Evolutionary conservation across 2,113 vertebrate species (phyloP).

Genomic region (Nansenia antarctica): DNA sequence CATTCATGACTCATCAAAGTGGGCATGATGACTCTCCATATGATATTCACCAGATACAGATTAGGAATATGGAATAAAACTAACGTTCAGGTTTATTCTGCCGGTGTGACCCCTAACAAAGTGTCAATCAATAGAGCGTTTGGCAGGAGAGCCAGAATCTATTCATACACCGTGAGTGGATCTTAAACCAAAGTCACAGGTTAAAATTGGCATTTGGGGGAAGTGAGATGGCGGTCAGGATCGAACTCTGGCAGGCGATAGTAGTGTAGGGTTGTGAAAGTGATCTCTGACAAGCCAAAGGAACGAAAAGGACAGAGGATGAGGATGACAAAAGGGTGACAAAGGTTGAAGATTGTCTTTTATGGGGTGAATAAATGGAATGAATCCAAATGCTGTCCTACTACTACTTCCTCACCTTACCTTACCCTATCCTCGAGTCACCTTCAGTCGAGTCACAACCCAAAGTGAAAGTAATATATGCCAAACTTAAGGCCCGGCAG

Average conservation of each 20-base stretch:
- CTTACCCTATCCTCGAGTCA: not conserved
- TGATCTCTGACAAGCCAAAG: not conserved
- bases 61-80: no score
- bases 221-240: not conserved
- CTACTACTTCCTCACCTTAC: not conserved
- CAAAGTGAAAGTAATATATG: conserved; percentile 17
- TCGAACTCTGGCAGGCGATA: not conserved
- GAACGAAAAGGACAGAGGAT: not conserved
- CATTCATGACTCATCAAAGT: no score
- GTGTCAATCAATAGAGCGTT: no score
- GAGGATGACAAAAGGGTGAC: not conserved
- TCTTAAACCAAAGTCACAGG: not conserved
- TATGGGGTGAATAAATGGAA: no score
- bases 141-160: not conserved
- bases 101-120: not conserved
- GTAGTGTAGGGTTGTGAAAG: not conserved
- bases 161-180: not conserved
- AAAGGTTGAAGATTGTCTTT: no score
- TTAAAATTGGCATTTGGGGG: not conserved
- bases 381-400: no score
- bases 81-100: not conserved
- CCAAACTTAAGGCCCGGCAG: not conserved
- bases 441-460: not conserved
- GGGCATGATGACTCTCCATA: no score
- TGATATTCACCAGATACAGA: no score